Evolutionary conservation across 1,140 invertebrate genomes (phyloP).

Genomic region (Papilio glaucus): DNA sequence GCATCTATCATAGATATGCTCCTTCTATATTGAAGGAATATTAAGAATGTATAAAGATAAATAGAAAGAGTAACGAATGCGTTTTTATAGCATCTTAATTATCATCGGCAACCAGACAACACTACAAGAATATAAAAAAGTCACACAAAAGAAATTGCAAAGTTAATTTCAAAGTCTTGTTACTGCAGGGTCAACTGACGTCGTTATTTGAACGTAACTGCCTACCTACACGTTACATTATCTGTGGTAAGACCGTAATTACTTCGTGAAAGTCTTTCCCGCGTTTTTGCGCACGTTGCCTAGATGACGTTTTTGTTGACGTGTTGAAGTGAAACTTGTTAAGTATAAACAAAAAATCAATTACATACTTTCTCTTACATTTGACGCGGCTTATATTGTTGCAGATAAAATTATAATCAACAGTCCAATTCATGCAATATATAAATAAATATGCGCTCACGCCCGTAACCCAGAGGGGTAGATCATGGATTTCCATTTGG

Average conservation of each 20-base stretch:
- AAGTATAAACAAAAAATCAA: slow-evolving; percentile 25
- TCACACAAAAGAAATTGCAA: background rate
- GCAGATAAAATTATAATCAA: background rate
- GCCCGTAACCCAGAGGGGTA: too few species aligned
- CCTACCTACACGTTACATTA: slow-evolving; percentile 25
- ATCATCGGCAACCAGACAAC: background rate
- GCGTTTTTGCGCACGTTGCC: slow-evolving; percentile 20
- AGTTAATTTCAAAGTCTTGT: slow-evolving; percentile 22
- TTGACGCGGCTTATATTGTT: background rate
- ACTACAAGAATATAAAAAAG: background rate
- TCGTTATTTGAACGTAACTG: slow-evolving; percentile 22
- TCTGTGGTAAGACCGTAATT: slow-evolving; percentile 31
- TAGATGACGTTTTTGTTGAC: background rate
- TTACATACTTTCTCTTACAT: slow-evolving; percentile 19
- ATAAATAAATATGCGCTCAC: too few species aligned
- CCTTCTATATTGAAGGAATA: too few species aligned
- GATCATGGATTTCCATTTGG: too few species aligned
- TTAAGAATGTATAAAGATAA: too few species aligned
- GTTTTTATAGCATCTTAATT: too few species aligned
- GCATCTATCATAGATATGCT: too few species aligned
- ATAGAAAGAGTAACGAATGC: too few species aligned
- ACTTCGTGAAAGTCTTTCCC: slow-evolving; percentile 33
- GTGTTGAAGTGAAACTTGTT: slow-evolving; percentile 27
- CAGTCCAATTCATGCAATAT: too few species aligned
- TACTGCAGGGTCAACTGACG: background rate